Base-by-base conservation (phyloP, 1,140 invertebrate species). In the Alviniconcha marisindica region DNA sequence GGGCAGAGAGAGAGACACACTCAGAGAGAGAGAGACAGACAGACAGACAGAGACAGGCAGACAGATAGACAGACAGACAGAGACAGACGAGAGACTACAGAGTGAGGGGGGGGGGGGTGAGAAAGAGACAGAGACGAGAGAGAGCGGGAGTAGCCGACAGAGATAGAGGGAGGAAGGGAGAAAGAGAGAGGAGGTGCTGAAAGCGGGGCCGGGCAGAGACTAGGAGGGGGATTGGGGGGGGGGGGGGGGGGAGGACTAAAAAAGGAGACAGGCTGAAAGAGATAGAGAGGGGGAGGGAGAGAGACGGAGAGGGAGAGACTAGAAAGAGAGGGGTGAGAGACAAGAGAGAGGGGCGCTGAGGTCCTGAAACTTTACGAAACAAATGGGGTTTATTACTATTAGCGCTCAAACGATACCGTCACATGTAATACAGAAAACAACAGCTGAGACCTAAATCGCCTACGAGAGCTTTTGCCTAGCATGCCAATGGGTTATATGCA, bases 21-120 rank as follows among this genome's bases (percentile, higher is more conserved):
- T 10, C 7, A 48, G 44, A 48, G 44, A 48, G 44, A 48, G 44
- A 48, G 44, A 48, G 44, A 48, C 18, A 48, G 44, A 48, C 7
- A 48, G 44, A 48, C 18, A 48, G 44, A n/a, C 5, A 66, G 31
- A n/a, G 60, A 28, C 5, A 66, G 24, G 7, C 7, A 33, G 60
- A 66, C 60, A 66, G 24, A 33, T n/a, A 33, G 24, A 28, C 60
- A 66, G 60, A 66, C 31, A 28, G 33, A 36, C 15, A 36, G 63
- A 69, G 63, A 69, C 63, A 69, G 33, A 28, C 63, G n/a, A 69
- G 2, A 28, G 33, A 69, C 63, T n/a, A n/a, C n/a, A n/a, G n/a
- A n/a, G n/a, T n/a, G n/a, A n/a, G n/a, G n/a, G n/a, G n/a, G n/a
- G n/a, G n/a, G n/a, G n/a, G n/a, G n/a, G n/a, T n/a, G 24, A 28